Evolutionary conservation across 2,888 invertebrate species (phyloP), one percentile per base, ranked within the genome.

Genomic region (Lepidochrysops patricia): DNA sequence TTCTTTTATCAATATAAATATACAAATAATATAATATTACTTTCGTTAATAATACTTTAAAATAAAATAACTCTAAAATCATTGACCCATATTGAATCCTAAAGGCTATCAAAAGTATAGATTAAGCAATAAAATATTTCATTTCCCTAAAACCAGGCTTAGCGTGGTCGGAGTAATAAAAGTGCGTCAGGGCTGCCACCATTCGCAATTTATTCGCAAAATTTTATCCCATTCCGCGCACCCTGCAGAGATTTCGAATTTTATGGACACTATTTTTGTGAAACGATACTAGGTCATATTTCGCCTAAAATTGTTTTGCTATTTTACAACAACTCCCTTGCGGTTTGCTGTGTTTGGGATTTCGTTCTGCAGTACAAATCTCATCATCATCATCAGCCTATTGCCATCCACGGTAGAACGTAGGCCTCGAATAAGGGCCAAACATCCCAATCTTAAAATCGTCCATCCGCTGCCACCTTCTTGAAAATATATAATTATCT

Each of bases 91-190:
- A n/a, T n/a, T n/a, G n/a, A n/a, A n/a, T n/a, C 43, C 4, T 43
- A 43, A 43, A 58, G 6, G 26, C 26, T 19, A 34, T 50, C 13
- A 35, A 9, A 12, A 58, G 15, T 50, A 12, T 32, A 29, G 34
- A 23, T 50, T 50, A 62, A 58, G 66, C 70, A 73, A 73, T 70
- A 74, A 73, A 73, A 73, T 66, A 72, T 68, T 68, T 70, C 67
- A 73, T 74, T 72, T 70, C 68, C 68, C 64, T 72, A 77, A 76
- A 77, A 74, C 71, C 43, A 9, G 64, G 72, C 72, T 73, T 75
- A 79, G 75, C 72, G 70, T 70, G 78, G 76, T 72, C 77, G 70
- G 64, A 64, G 73, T 71, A 74, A 77, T 80, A 77, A 77, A 80
- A 75, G 67, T 72, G 72, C 71, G 73, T 73, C 65, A 73, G 70